Base-by-base conservation (phyloP, 2,113 vertebrate species). In the Serinus canaria region DNA sequence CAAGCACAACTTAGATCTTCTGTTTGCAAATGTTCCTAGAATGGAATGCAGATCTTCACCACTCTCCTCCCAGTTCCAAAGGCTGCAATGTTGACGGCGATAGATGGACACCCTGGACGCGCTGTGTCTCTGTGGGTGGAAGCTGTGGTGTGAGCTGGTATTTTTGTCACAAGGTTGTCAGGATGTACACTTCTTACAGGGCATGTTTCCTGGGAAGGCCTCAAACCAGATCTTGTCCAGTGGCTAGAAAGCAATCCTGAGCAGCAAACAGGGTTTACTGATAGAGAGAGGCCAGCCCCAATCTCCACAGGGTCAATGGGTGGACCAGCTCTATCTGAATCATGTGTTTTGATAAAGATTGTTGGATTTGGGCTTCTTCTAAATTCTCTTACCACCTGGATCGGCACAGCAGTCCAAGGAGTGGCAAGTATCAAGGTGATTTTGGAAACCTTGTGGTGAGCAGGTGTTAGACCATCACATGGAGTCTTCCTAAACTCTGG, bases 41-140 rank as follows among this genome's bases (percentile, higher is more conserved):
- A 97, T 11, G 97, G 97, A 91, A 98, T 96, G 33, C 95, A 97
- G 87, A 98, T 97, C 89, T 98, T 98, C 83, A 98, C 97, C 66
- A 96, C 97, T 89, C 73, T 97, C 69, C 97, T 97, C 55, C 95
- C 97, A 78, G 95, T 49, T 83, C 84, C 96, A 89, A 96, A 95
- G 43, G 97, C 86, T 1, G 97, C 96, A 43, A 98, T 97, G 85
- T 96, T 97, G 95, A 98, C 91, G 8, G 93, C 95, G 0, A 98
- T 63, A 52, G 97, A 96, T 7, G 96, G 95, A 88, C 73, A 88
- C 81, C 72, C 90, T 5, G 44, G 15, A 18, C 1, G 23, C 23
- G 87, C 93, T 4, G 7, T 55, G 63, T 24, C 72, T 76, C 80
- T 73, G 53, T 39, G 56, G 66, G 70, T 0, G 58, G 94, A 68